phyloP scores from a whole-genome alignment of 2,113 vertebrate species.

The Ramphastos sulfuratus region DNA sequence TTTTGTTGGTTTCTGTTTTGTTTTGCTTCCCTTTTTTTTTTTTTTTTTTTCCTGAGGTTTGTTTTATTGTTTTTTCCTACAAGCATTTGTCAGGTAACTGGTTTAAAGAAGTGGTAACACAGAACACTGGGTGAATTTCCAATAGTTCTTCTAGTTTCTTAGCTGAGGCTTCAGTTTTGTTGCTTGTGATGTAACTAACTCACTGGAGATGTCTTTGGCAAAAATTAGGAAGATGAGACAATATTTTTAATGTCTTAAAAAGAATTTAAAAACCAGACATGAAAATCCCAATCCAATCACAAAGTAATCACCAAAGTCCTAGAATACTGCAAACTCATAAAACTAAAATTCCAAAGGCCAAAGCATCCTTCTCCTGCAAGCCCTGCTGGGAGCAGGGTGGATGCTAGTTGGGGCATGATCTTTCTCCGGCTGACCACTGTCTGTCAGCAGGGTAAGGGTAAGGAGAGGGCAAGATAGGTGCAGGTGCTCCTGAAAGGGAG shows the following conservation, averaged over 20 bases:
- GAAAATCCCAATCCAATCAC: not conserved
- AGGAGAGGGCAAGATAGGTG: accelerated
- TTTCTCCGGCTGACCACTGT: accelerated
- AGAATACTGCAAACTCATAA: not conserved
- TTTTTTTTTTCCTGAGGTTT: not conserved
- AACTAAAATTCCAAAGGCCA: not conserved
- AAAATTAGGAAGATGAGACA: not conserved
- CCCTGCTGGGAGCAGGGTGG: not conserved
- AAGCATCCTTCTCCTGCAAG: not conserved
- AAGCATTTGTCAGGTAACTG: not conserved
- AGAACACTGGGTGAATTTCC: not conserved
- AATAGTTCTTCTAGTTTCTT: not conserved
- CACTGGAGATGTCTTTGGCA: not conserved
- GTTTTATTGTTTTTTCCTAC: not conserved
- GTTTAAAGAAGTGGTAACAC: not conserved
- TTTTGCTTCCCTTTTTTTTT: no score
- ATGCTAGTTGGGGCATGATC: not conserved
- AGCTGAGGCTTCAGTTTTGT: not conserved
- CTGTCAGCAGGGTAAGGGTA: not conserved
- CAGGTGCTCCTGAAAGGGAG: not conserved
- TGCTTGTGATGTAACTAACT: not conserved
- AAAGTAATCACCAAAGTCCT: not conserved
- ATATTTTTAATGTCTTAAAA: not conserved
- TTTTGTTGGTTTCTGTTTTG: no score
- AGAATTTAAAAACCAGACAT: not conserved